Evolutionary conservation across 2,888 invertebrate genomes (phyloP), one percentile per base, ranked within the genome.

Genomic region (Cacoxenus indagator): DNA sequence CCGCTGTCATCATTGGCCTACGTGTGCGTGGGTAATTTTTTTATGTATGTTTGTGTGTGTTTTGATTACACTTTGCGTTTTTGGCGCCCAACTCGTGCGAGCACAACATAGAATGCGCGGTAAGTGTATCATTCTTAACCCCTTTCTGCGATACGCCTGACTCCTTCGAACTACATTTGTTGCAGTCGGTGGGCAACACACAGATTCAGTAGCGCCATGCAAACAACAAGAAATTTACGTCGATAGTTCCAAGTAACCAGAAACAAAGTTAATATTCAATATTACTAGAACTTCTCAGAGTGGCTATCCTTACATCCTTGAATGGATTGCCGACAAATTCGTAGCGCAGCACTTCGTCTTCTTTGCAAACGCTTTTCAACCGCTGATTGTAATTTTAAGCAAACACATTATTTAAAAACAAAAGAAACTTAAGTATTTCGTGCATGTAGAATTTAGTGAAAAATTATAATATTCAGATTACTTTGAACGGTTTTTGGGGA

Each of bases 401-500:
- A 22, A 66, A 67, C 64, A 14, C 70, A 67, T 57, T 72, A 68
- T 75, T 73, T 73, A 76, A 69, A 62, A 64, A 22, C 45, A n/a
- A n/a, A n/a, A n/a, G n/a, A n/a, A n/a, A n/a, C n/a, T n/a, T n/a
- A n/a, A n/a, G n/a, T n/a, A n/a, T n/a, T n/a, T n/a, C n/a, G n/a
- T n/a, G n/a, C n/a, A n/a, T n/a, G 67, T 37, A 19, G 27, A 64
- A 51, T 17, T 75, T 77, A 46, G 65, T 69, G 75, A 70, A 77
- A 29, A 19, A 48, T 19, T n/a, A 48, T 65, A 67, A 59, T 67
- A 73, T 72, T 73, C 72, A 70, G 77, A 19, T 76, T 72, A 73
- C 75, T 73, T 70, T 72, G 70, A 70, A 75, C 78, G 79, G 77
- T 75, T 77, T 72, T 77, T 79, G 78, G 79, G 77, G 79, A 78